Conservation (phyloP, 2,797 vertebrate genomes). For the Centroberyx gerrardi region DNA sequence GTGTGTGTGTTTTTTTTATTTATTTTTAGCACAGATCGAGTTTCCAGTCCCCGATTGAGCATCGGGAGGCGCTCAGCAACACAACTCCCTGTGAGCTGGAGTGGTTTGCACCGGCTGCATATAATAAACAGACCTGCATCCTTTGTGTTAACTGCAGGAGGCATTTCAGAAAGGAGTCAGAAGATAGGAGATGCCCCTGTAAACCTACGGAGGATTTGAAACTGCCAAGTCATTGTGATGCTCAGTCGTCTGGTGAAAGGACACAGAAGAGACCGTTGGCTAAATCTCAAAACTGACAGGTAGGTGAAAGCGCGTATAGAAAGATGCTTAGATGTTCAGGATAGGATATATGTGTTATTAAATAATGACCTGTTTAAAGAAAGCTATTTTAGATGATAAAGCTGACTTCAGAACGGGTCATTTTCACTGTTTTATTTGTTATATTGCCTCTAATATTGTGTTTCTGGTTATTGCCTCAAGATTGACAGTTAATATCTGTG, state of each 20-base stretch:
- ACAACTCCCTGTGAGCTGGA: conserved; percentile 51
- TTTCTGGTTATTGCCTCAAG: background rate
- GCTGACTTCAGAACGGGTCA: background rate
- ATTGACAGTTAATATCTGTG: background rate
- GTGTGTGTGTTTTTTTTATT: conserved; percentile 58
- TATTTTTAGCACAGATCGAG: conserved; percentile 86
- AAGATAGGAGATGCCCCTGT: conserved; percentile 19
- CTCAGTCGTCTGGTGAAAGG: conserved; percentile 49
- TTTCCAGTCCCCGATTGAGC: conserved; percentile 76
- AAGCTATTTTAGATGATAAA: background rate
- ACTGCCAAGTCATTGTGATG: conserved; percentile 76
- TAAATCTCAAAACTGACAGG: conserved; percentile 14
- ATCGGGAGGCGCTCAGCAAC: conserved; percentile 61
- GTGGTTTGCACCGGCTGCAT: conserved; percentile 22
- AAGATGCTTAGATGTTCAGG: background rate
- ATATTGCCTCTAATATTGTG: background rate
- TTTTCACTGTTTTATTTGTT: background rate
- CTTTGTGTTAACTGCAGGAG: conserved; percentile 20
- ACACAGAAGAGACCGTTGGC: conserved; percentile 41
- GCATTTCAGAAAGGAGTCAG: background rate
- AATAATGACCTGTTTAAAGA: background rate
- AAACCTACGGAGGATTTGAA: conserved; percentile 48
- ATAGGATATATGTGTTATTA: background rate
- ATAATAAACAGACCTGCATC: conserved; percentile 12
- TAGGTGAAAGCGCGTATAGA: conserved; percentile 46